Conservation (phyloP, 2,797 vertebrate species). For the Trematomus bernacchii region DNA sequence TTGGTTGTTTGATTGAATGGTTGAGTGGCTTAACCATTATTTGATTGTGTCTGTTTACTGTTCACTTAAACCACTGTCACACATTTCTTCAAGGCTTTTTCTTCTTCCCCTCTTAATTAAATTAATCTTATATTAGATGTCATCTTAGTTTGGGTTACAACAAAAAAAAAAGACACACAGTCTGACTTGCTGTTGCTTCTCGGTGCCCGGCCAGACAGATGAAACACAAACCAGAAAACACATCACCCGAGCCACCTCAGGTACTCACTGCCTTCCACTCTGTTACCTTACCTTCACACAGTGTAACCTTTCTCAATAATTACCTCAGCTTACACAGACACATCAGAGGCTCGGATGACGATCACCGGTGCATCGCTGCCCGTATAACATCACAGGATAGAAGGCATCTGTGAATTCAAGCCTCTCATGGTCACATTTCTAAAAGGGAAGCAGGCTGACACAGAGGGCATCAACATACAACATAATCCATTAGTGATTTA, state of each 20-base stretch:
- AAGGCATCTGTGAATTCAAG: not conserved
- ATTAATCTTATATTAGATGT: slow-evolving; percentile 2
- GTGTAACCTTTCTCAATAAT: slow-evolving; percentile 75
- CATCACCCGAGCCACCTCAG: slow-evolving; percentile 67
- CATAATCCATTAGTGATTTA: not conserved
- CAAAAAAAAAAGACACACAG: slow-evolving; percentile 5
- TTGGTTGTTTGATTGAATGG: not conserved
- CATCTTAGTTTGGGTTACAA: slow-evolving; percentile 7
- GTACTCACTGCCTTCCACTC: slow-evolving; percentile 72
- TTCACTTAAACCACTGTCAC: not conserved
- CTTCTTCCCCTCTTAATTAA: not conserved
- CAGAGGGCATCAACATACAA: not conserved
- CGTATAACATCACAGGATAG: slow-evolving; percentile 12
- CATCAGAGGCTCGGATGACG: slow-evolving; percentile 47
- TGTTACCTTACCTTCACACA: slow-evolving; percentile 71
- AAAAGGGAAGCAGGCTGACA: not conserved
- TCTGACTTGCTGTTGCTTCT: slow-evolving; percentile 68
- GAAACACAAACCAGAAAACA: slow-evolving; percentile 70
- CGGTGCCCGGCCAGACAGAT: slow-evolving; percentile 60
- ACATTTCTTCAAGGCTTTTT: not conserved
- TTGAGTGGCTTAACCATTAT: no score
- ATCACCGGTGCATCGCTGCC: slow-evolving; percentile 21
- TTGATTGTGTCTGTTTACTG: not conserved
- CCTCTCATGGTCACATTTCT: not conserved
- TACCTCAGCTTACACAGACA: slow-evolving; percentile 70